A percentile compares a stretch with the other conserved stretches of the same genome.
These are phyloP conservation scores for Drosophila teissieri DNA, from an alignment of 1,140 invertebrate genomes.

Conservation along the genomic window DNA sequence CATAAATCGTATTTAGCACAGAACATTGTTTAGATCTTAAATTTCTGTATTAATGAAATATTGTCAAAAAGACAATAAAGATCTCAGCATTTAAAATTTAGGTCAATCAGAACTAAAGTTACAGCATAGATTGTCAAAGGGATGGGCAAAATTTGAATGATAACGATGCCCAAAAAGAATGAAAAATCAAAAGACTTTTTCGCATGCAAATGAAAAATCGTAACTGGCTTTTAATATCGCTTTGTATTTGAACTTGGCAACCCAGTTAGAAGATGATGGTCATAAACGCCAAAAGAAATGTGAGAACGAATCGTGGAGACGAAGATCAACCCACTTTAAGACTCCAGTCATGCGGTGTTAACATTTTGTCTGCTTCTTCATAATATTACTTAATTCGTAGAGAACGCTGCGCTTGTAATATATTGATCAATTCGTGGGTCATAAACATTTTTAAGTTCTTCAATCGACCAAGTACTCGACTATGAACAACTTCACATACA, in stretches of 20 bases:
- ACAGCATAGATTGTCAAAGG: slow-evolving; percentile 23
- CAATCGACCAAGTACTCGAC: slow-evolving; percentile 7
- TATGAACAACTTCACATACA: slow-evolving; percentile 7
- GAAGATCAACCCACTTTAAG: slow-evolving; percentile 32
- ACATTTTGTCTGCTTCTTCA: slow-evolving; percentile 35
- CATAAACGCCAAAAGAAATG: slow-evolving; percentile 37
- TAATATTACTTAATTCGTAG: neutral
- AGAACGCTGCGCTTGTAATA: neutral
- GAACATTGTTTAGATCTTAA: slow-evolving; percentile 32
- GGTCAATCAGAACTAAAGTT: slow-evolving; percentile 46
- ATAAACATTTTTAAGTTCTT: neutral
- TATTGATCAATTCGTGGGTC: neutral
- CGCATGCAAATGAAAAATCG: slow-evolving; percentile 66
- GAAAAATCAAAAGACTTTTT: slow-evolving; percentile 47
- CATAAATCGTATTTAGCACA: slow-evolving; percentile 65
- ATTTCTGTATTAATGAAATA: slow-evolving; percentile 24
- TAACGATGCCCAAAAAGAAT: slow-evolving; percentile 47
- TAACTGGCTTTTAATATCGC: slow-evolving; percentile 67
- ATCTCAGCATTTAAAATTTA: slow-evolving; percentile 19
- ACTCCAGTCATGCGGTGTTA: neutral
- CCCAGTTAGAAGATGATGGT: slow-evolving; percentile 56
- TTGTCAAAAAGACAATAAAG: slow-evolving; percentile 39
- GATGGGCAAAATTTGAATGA: slow-evolving; percentile 40
- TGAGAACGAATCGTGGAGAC: slow-evolving; percentile 46
- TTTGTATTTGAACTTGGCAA: slow-evolving; percentile 21